Evolutionary conservation across 2,113 vertebrate genomes (phyloP), one percentile per base, ranked within the genome.

Genomic region (Gobiocypris rarus): DNA sequence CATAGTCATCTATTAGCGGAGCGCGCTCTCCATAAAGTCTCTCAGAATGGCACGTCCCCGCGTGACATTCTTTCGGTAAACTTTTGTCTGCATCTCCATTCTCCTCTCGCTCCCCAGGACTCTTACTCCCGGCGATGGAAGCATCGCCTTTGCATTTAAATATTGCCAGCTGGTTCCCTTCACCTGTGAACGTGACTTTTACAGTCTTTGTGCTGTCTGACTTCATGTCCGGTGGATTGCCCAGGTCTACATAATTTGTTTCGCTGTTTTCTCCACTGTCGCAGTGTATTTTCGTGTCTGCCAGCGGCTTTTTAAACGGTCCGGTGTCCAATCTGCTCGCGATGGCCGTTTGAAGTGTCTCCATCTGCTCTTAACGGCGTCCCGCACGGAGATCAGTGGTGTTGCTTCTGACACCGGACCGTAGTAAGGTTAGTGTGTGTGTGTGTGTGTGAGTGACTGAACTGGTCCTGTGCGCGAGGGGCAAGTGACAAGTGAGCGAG

Each of bases 181-280:
- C 92, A 5, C 94, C 93, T 1, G 94, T 93, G 88, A 90, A 93
- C 78, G 91, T 92, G 7, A 93, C 92, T 90, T 89, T 92, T 76
- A 91, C 77, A 4, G 93, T 90, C 87, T 86, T 89, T 14, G 92
- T 85, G 38, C 91, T 88, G 43, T 91, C 91, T 6, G 90, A 88
- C 78, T 80, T 92, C 89, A 87, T 90, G 84, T 91, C 92, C 15
- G 86, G 71, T 3, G 87, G 82, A 74, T 87, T 71, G 24, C 89
- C 86, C 89, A 95, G 89, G 85, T 95, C 95, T 84, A 93, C 95
- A 75, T 95, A 95, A 81, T 94, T 94, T 3, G 92, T 94, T 87
- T 95, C 95, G 74, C 89, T 86, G 82, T 87, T 87, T 43, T 80
- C 88, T 41, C 56, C 75, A 80, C 52, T 52, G 43, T 24, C 38